Percentiles rank a stretch among this genome's conserved stretches.
phyloP scores from a whole-genome alignment of 35 echinoderm and acorn worm genomes.

The Diadema setosum region DNA sequence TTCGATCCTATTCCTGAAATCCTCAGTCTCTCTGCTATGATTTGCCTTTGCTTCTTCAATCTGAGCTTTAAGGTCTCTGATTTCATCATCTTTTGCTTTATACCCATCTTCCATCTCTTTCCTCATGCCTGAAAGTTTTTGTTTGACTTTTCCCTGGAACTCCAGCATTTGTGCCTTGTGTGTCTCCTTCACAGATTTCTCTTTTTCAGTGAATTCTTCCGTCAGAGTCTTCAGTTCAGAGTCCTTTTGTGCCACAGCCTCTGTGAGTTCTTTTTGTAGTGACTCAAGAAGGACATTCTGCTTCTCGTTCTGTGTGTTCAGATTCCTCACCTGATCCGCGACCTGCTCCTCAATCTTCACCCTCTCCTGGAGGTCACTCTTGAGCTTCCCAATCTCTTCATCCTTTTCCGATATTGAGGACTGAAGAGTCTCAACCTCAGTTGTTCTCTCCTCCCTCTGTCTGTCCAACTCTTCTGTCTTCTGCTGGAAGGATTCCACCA shows the following conservation, averaged over 20 bases:
- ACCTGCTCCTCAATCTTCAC: conserved; percentile 35
- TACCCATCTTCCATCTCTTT: conserved; percentile 55
- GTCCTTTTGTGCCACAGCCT: conserved; percentile 32
- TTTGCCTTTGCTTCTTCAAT: conserved; percentile 4
- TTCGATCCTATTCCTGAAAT: conserved; percentile 9
- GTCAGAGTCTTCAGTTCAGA: conserved; percentile 49
- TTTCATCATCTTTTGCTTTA: conserved; percentile 21
- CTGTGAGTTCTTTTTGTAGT: not conserved
- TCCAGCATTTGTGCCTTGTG: conserved; percentile 68
- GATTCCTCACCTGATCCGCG: not conserved
- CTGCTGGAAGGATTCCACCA: conserved; percentile 2
- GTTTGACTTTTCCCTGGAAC: conserved; percentile 78
- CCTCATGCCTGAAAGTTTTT: conserved; percentile 61
- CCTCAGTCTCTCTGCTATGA: conserved; percentile 40
- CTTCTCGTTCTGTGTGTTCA: not conserved
- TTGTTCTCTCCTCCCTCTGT: conserved; percentile 4
- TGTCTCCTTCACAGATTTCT: conserved; percentile 52
- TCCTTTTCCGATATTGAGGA: not conserved
- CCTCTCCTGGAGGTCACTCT: conserved; percentile 19
- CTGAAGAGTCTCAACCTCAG: conserved; percentile 52
- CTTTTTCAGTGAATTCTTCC: conserved; percentile 42
- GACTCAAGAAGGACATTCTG: not conserved
- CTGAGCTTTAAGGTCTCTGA: conserved; percentile 35
- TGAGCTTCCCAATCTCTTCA: not conserved
- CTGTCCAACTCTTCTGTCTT: conserved; percentile 30